phyloP scores from a whole-genome alignment of 2,113 vertebrate species.

The Meles meles region DNA sequence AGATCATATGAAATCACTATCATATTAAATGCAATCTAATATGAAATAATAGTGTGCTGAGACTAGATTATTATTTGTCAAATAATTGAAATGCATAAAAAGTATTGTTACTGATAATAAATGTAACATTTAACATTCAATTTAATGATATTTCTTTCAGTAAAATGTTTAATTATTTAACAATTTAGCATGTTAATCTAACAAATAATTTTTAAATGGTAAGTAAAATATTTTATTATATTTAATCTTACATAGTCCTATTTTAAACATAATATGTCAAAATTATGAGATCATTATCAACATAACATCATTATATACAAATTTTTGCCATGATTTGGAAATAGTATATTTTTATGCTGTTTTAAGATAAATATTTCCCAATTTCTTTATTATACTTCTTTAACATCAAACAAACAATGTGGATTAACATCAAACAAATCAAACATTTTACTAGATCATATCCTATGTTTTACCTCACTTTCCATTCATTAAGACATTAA shows the following conservation, averaged over 20 bases:
- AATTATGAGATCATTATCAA: neutral
- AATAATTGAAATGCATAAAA: neutral
- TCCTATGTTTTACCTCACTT: neutral
- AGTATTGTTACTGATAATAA: neutral
- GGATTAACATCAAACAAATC: neutral
- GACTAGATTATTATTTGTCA: slow-evolving; percentile 10
- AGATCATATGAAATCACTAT: neutral
- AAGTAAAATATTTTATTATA: neutral
- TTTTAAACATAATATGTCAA: neutral
- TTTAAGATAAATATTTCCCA: neutral
- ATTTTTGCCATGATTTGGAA: neutral
- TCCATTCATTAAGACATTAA: neutral
- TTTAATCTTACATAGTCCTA: neutral
- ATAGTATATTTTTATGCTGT: neutral
- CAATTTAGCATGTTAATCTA: neutral
- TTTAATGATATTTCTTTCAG: neutral
- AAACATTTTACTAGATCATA: neutral
- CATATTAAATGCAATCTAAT: slow-evolving; percentile 13
- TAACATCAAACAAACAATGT: neutral
- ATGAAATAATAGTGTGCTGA: neutral
- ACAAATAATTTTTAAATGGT: neutral
- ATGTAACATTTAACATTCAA: neutral
- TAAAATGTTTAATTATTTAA: neutral
- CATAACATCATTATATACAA: neutral
- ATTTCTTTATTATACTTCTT: neutral